These are phyloP conservation scores for Lordiphosa stackelbergi DNA, from an alignment of 1,140 invertebrate genomes.

Conservation along the genomic window DNA sequence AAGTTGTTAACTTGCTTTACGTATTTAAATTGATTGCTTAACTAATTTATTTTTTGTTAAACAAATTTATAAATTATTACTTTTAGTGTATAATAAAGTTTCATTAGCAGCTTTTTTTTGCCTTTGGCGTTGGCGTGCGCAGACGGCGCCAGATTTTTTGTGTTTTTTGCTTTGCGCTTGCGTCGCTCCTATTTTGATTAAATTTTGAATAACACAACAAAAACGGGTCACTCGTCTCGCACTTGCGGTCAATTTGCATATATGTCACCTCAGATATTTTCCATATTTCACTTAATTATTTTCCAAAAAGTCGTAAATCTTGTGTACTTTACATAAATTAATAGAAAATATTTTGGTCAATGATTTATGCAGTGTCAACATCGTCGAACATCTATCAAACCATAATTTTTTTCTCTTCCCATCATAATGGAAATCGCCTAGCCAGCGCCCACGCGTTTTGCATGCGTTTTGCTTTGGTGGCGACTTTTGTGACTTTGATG, in stretches of 20 bases:
- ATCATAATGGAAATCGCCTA: conserved; percentile 2
- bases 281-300: conserved; percentile 58
- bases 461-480: conserved; percentile 34
- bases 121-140: conserved; percentile 24
- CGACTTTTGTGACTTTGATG: conserved; percentile 31
- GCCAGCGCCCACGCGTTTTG: conserved; percentile 36
- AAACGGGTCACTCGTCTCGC: conserved; percentile 26
- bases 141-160: conserved; percentile 45
- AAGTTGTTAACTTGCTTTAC: conserved; percentile 48
- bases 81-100: conserved; percentile 69
- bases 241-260: conserved; percentile 55
- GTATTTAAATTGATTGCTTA: conserved; percentile 66
- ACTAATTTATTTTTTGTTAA: conserved; percentile 73
- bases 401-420: conserved; percentile 1
- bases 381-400: conserved; percentile 54
- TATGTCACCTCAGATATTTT: conserved; percentile 42
- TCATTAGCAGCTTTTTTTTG: conserved; percentile 50
- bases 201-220: too few species aligned
- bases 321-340: conserved; percentile 70
- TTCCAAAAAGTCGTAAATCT: conserved; percentile 63
- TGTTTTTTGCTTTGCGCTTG: conserved; percentile 10
- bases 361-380: conserved; percentile 65
- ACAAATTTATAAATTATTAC: conserved; percentile 75
- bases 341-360: conserved; percentile 62
- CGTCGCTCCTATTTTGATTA: conserved; percentile 9